A percentile compares a stretch with the other conserved stretches of the same genome.
Conservation (phyloP, 1,140 invertebrate genomes). For the Psix sp. region DNA sequence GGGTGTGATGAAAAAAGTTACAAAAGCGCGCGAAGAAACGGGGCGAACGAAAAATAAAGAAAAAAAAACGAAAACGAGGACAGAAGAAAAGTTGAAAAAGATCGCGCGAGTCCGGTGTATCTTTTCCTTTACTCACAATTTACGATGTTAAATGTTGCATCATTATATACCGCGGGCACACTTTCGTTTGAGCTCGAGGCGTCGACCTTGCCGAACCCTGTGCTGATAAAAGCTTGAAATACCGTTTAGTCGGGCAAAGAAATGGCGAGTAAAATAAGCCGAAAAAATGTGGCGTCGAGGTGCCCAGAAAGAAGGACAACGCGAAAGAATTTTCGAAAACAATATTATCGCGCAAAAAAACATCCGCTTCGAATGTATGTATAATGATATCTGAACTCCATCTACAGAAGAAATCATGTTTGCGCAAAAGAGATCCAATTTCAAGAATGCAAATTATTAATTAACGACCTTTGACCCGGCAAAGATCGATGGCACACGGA, state of each 20-base stretch:
- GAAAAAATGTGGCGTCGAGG: slow-evolving; percentile 15
- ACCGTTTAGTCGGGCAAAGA: slow-evolving; percentile 52
- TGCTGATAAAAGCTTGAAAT: slow-evolving; percentile 59
- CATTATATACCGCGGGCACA: slow-evolving; percentile 56
- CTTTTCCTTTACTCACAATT: slow-evolving; percentile 55
- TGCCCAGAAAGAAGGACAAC: slow-evolving; percentile 25
- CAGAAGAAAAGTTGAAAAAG: slow-evolving; percentile 29
- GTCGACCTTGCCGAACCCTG: slow-evolving; percentile 59
- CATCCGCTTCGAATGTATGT: slow-evolving; percentile 41
- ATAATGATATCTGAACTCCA: slow-evolving; percentile 55
- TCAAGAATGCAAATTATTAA: not conserved
- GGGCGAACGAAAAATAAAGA: not conserved
- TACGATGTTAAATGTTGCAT: slow-evolving; percentile 58
- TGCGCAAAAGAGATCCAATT: slow-evolving; percentile 6
- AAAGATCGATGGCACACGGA: not conserved
- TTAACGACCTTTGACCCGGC: not conserved
- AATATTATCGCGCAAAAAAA: slow-evolving; percentile 16
- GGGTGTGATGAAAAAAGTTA: slow-evolving; percentile 34
- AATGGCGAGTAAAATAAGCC: slow-evolving; percentile 34
- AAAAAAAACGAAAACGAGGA: slow-evolving; percentile 3
- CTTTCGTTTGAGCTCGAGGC: slow-evolving; percentile 57
- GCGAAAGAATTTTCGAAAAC: slow-evolving; percentile 23
- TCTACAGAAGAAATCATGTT: not conserved
- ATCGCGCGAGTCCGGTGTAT: slow-evolving; percentile 21
- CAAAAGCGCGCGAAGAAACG: slow-evolving; percentile 2